Conservation (phyloP, 2,888 invertebrate genomes). For the Diachrysia chrysitis region DNA sequence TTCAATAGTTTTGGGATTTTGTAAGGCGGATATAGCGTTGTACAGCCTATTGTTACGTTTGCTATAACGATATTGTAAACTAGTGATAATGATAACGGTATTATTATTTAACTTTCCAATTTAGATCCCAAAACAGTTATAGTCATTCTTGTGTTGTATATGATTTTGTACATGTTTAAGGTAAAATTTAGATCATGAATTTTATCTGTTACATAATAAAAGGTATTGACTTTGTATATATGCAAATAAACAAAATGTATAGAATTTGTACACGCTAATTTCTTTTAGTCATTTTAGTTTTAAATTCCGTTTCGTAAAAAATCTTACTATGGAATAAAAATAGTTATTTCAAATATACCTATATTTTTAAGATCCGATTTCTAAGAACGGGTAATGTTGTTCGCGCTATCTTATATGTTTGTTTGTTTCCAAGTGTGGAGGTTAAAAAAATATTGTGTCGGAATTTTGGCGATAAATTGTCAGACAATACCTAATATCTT, state of each 20-base stretch:
- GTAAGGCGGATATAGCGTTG: constrained; percentile 62
- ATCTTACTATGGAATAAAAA: too few relatives aligned
- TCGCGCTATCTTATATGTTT: too few relatives aligned
- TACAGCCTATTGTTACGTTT: constrained; percentile 63
- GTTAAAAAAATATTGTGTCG: too few relatives aligned
- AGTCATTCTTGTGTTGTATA: constrained; percentile 33
- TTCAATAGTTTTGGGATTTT: constrained; percentile 72
- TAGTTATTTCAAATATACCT: too few relatives aligned
- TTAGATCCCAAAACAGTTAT: constrained; percentile 51
- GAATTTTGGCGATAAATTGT: too few relatives aligned
- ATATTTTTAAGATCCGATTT: too few relatives aligned
- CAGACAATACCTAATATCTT: too few relatives aligned
- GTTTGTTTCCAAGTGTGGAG: too few relatives aligned
- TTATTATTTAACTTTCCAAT: constrained; percentile 59
- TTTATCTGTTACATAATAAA: not conserved
- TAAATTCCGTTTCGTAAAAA: too few relatives aligned
- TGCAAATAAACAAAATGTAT: not conserved
- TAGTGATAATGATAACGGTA: constrained; percentile 61
- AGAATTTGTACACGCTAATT: too few relatives aligned
- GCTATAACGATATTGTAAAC: constrained; percentile 60
- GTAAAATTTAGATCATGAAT: constrained; percentile 31
- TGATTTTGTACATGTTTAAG: constrained; percentile 18
- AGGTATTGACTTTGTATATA: not conserved
- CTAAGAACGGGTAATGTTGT: too few relatives aligned
- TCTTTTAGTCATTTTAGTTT: too few relatives aligned